These are phyloP conservation scores for Thera obeliscata DNA, from an alignment of 2,888 invertebrate genomes.

Conservation along the genomic window DNA sequence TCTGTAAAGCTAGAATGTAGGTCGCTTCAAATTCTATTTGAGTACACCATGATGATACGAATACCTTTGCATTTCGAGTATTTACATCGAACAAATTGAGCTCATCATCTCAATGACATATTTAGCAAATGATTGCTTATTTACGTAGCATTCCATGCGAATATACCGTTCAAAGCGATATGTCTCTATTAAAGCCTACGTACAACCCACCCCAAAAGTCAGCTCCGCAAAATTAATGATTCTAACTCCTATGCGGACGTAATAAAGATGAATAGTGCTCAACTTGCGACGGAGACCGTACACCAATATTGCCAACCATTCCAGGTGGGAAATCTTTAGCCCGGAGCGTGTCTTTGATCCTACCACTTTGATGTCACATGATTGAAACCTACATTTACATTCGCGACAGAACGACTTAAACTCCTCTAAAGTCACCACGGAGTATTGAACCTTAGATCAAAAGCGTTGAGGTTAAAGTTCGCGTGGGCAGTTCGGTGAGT, in stretches of 20 bases:
- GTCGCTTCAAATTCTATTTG: too few relatives aligned
- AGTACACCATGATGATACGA: constrained; percentile 4
- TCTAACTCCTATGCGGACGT: constrained; percentile 17
- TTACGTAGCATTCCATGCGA: constrained; percentile 40
- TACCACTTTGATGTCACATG: constrained; percentile 52
- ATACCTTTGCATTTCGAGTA: constrained; percentile 16
- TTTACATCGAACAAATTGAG: constrained; percentile 34
- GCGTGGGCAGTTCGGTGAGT: constrained; percentile 25
- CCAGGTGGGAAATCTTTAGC: constrained; percentile 57
- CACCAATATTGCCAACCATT: constrained; percentile 53
- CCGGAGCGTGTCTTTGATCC: constrained; percentile 55
- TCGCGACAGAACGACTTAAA: constrained; percentile 23
- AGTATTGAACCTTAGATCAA: not conserved
- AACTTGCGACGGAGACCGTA: constrained; percentile 36
- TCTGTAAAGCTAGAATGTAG: too few relatives aligned
- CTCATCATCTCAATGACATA: constrained; percentile 31
- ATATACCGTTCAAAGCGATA: constrained; percentile 40
- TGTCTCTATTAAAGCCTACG: constrained; percentile 40
- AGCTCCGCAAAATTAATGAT: constrained; percentile 1
- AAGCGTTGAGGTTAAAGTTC: constrained; percentile 20
- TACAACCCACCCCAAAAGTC: constrained; percentile 17
- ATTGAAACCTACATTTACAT: constrained; percentile 46
- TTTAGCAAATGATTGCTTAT: constrained; percentile 41
- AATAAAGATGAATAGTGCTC: constrained; percentile 17
- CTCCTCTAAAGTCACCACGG: not conserved